phyloP scores from a whole-genome alignment of 2,888 invertebrate genomes.

The Lepetodrilus schrolli region DNA sequence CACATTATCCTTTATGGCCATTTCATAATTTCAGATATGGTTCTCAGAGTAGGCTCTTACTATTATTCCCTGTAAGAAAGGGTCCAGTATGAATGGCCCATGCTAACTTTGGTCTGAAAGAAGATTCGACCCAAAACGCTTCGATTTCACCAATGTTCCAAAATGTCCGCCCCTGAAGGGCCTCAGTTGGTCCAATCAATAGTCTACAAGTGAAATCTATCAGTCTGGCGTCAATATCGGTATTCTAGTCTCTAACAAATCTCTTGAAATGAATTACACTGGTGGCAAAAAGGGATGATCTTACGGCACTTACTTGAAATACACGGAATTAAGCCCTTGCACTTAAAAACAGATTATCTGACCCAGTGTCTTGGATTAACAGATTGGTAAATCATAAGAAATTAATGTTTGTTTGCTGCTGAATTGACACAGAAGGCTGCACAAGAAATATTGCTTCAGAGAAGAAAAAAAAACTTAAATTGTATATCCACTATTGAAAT shows the following conservation, averaged over 20 bases:
- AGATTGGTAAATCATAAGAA: no score
- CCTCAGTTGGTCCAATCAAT: neutral
- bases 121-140: neutral
- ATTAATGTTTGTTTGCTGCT: no score
- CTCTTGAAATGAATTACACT: conserved; percentile 12
- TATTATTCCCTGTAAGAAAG: neutral
- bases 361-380: no score
- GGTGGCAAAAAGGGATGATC: neutral
- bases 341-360: no score
- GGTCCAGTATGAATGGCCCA: neutral
- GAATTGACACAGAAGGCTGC: no score
- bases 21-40: neutral
- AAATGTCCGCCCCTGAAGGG: neutral
- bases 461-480: no score
- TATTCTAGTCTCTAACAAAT: neutral
- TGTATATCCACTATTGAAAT: no score
- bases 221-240: neutral
- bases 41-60: neutral
- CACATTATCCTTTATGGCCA: neutral
- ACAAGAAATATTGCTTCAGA: no score
- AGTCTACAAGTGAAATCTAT: conserved; percentile 11
- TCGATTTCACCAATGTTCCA: conserved; percentile 1
- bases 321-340: no score
- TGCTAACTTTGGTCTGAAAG: neutral
- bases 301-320: no score